Conservation (phyloP, 2,888 invertebrate species). For the Drosophila demipolita region DNA sequence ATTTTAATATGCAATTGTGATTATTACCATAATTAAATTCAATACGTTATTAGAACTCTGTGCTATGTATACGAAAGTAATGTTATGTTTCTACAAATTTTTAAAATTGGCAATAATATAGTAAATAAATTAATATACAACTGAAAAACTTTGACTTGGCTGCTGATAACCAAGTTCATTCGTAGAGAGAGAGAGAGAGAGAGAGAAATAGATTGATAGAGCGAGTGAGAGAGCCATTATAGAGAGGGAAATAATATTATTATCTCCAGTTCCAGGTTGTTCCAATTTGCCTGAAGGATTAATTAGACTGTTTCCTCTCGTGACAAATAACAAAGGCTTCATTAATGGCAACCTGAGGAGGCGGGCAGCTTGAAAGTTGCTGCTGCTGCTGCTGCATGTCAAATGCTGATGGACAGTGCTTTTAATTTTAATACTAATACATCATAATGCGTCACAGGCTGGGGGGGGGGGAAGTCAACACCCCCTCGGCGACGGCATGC, state of each 20-base stretch:
- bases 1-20: no score
- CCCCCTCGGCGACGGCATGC: conserved; percentile 11
- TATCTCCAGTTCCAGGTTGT: not conserved
- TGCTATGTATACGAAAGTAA: no score
- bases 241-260: no score
- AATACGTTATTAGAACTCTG: no score
- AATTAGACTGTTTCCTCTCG: conserved; percentile 48
- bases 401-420: conserved; percentile 66
- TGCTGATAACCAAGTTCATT: not conserved
- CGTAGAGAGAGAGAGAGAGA: not conserved
- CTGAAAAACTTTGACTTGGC: not conserved
- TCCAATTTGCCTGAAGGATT: conserved; percentile 46
- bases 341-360: conserved; percentile 67
- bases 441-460: conserved; percentile 77
- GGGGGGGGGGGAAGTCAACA: conserved; percentile 52
- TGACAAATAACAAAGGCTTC: conserved; percentile 57
- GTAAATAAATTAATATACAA: not conserved
- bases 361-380: not conserved
- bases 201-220: not conserved
- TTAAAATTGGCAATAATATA: not conserved
- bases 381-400: conserved; percentile 40
- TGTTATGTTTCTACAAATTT: no score
- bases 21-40: no score
- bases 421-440: conserved; percentile 83
- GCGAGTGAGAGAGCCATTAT: not conserved